Base-by-base conservation (phyloP, 1,140 invertebrate species). In the Tribolium castaneum region DNA sequence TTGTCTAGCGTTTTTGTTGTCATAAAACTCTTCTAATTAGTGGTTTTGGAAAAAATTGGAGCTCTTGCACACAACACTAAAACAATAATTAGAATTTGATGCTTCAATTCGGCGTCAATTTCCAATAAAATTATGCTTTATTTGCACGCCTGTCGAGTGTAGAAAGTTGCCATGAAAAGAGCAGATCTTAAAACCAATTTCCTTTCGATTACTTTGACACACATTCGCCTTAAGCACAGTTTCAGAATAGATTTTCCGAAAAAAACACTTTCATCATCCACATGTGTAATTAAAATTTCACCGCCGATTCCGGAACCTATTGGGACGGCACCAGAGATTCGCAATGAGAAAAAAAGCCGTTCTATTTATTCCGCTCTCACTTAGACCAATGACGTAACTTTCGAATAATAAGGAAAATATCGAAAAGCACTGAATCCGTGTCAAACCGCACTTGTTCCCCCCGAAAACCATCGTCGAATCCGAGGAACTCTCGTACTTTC, bases 191-290 rank as follows among this genome's bases (percentile, higher is more conserved):
- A 16, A 51, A 12, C 34, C 22, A 66, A 72, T 50, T 72, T 66
- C 59, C 59, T 66, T 66, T 66, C 59, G 59, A 66, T 66, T 14
- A 13, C 30, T n/a, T 30, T 66, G 25, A 66, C 59, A 66, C 59
- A 66, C 12, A 66, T 66, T 30, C 3, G 7, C 16, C 12, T 25
- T 30, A 30, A 30, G 3, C 5, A 30, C 25, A 30, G 25, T 30
- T 30, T 25, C 0, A 25, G 9, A 59, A 59, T 25, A 25, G 6
- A 16, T 52, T 52, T 52, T 19, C 51, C 6, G 2, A 19, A 52
- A 19, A 19, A 59, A 25, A 9, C 19, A 59, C 54, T 59, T 59
- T 59, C 54, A 25, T 59, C 54, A 25, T 45, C 25, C 1, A 30
- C 6, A n/a, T 45, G 54, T 59, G 19, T 13, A 52, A 52, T 52